These are phyloP conservation scores for Xiphorhynchus elegans DNA, from an alignment of 2,113 vertebrate genomes.

Conservation along the genomic window DNA sequence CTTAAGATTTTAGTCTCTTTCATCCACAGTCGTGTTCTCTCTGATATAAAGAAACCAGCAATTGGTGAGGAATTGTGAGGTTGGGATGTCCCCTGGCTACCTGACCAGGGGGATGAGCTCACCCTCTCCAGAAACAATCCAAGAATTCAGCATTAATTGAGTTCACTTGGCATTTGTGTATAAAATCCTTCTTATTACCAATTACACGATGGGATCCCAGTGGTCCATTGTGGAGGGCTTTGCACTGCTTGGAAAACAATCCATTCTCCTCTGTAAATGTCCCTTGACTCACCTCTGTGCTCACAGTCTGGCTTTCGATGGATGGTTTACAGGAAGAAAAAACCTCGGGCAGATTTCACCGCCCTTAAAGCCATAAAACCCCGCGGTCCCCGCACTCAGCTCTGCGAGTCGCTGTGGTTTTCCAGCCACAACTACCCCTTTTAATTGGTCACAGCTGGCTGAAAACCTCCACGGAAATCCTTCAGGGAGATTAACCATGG, in stretches of 20 bases:
- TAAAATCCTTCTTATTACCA: neutral
- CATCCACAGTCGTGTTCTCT: neutral
- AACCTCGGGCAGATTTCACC: rapidly evolving
- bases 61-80: neutral
- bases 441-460: slow-evolving; percentile 32
- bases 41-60: neutral
- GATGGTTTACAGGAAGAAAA: neutral
- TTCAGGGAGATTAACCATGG: neutral
- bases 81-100: neutral
- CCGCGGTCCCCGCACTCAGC: rapidly evolving
- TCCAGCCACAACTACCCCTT: neutral
- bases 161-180: neutral
- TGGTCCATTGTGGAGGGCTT: neutral
- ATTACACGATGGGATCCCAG: neutral
- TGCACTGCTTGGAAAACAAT: neutral
- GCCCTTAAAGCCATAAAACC: neutral
- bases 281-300: neutral
- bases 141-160: neutral
- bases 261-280: neutral
- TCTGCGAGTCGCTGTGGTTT: neutral
- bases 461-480: neutral
- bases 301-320: neutral
- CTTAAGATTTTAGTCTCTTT: neutral
- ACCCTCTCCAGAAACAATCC: neutral
- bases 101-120: neutral